Conservation (phyloP, 2,113 vertebrate genomes). For the Clarias gariepinus region DNA sequence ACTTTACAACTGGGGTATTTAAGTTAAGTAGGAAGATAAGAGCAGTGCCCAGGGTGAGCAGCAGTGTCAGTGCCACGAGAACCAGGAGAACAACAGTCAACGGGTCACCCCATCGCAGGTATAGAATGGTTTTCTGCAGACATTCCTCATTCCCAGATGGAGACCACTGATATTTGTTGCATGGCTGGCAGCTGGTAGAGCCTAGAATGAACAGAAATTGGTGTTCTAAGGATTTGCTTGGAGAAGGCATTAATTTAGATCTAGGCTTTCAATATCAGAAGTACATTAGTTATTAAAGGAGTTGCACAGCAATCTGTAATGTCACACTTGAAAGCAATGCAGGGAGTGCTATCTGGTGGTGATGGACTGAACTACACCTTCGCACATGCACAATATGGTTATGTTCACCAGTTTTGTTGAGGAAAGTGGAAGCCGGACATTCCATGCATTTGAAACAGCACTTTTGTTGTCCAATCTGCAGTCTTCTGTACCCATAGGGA, state of each 20-base stretch:
- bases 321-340: neutral
- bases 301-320: neutral
- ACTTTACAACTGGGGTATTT: slow-evolving; percentile 78
- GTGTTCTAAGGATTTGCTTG: neutral
- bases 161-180: slow-evolving; percentile 73
- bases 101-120: slow-evolving; percentile 67
- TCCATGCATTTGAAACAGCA: slow-evolving; percentile 82
- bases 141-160: slow-evolving; percentile 63
- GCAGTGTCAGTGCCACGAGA: slow-evolving; percentile 69
- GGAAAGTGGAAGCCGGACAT: slow-evolving; percentile 73
- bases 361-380: neutral
- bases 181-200: slow-evolving; percentile 68
- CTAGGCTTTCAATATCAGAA: neutral
- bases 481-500: slow-evolving; percentile 66
- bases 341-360: slow-evolving; percentile 56
- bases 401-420: slow-evolving; percentile 73
- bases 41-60: slow-evolving; percentile 66
- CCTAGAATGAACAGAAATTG: slow-evolving; percentile 60
- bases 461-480: slow-evolving; percentile 65
- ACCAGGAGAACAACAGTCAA: slow-evolving; percentile 65
- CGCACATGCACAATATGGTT: neutral
- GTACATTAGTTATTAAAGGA: neutral
- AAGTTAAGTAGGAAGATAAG: slow-evolving; percentile 70
- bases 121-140: slow-evolving; percentile 61
- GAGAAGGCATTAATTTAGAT: neutral